Evolutionary conservation across 2,113 vertebrate genomes (phyloP).

Genomic region (Sylvietta virens): DNA sequence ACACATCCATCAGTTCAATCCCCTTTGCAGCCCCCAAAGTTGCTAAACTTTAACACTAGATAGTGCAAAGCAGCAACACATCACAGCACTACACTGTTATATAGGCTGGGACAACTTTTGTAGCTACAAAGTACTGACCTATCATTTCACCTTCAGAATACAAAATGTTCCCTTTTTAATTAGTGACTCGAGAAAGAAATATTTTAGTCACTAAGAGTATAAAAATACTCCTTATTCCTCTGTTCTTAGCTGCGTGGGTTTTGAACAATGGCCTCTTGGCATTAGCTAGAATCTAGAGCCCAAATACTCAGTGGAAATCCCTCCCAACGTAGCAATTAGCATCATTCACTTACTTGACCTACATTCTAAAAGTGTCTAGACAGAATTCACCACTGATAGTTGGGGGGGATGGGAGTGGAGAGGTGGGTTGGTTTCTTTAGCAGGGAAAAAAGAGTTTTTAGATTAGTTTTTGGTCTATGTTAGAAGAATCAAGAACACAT

Average conservation of each 20-base stretch:
- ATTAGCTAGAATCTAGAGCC: conserved; percentile 51
- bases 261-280: conserved; percentile 47
- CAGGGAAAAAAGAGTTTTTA: background rate
- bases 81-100: background rate
- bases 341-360: conserved; percentile 52
- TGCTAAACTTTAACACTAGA: background rate
- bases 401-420: background rate
- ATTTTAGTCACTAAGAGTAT: conserved; percentile 49
- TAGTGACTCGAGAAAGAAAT: conserved; percentile 51
- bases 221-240: conserved; percentile 42
- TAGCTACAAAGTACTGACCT: conserved; percentile 32
- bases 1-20: background rate
- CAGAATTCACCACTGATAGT: background rate
- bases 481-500: background rate
- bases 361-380: conserved; percentile 40
- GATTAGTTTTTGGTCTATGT: background rate
- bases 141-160: conserved; percentile 58
- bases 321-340: conserved; percentile 18
- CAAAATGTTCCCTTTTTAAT: conserved; percentile 56
- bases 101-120: background rate
- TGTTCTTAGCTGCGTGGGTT: background rate
- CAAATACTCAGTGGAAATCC: conserved; percentile 55
- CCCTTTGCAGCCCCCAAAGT: background rate
- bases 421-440: background rate
- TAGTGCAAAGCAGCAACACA: background rate